These are phyloP conservation scores for Oryzias dopingdopingensis DNA, from an alignment of 2,797 vertebrate species.

Conservation along the genomic window DNA sequence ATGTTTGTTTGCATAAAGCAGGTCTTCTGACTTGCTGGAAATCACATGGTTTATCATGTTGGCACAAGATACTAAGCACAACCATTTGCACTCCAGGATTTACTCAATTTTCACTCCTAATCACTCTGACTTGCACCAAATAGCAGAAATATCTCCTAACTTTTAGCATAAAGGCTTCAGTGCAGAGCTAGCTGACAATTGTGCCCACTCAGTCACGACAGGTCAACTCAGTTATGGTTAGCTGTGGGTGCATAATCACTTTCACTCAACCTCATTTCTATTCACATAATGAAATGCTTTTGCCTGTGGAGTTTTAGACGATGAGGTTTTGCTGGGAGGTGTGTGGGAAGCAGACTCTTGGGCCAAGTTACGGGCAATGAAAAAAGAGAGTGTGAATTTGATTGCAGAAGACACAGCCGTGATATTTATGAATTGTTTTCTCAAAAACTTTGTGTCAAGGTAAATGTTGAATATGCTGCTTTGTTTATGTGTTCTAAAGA, in stretches of 20 bases:
- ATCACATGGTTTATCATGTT: conserved; percentile 66
- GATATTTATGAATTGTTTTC: too few species aligned
- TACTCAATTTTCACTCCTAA: background rate
- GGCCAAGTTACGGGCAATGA: background rate
- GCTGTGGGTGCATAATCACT: background rate
- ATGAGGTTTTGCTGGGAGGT: conserved; percentile 8
- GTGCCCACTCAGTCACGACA: conserved; percentile 1
- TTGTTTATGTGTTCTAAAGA: too few species aligned
- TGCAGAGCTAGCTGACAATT: background rate
- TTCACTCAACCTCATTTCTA: conserved; percentile 11
- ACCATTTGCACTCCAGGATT: background rate
- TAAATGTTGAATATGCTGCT: too few species aligned
- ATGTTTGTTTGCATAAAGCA: conserved; percentile 63
- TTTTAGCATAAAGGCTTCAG: background rate
- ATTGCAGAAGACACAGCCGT: background rate
- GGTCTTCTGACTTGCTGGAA: conserved; percentile 69
- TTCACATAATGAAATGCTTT: conserved; percentile 11
- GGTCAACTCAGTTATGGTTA: background rate
- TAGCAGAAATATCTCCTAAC: background rate
- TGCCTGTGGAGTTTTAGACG: conserved; percentile 16
- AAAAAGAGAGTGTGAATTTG: background rate
- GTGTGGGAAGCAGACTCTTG: background rate
- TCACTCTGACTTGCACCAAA: background rate
- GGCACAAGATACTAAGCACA: conserved; percentile 33
- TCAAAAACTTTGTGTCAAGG: too few species aligned